phyloP scores from a whole-genome alignment of 2,797 vertebrate genomes.

The Phylloscopus collybita region DNA sequence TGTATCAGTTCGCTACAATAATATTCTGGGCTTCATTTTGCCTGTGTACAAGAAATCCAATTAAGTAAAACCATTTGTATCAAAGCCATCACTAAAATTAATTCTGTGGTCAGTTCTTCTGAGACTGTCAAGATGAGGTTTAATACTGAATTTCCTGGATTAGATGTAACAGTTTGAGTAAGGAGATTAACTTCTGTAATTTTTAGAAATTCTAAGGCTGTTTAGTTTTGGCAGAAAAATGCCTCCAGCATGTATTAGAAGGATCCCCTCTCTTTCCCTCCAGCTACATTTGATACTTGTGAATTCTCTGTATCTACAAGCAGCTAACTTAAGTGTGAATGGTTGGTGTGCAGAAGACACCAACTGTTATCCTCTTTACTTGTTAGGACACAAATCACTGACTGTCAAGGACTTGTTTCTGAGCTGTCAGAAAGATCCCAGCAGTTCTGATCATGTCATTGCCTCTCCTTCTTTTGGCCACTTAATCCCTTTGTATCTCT shows the following conservation, averaged over 20 bases:
- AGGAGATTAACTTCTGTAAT: not conserved
- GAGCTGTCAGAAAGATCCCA: not conserved
- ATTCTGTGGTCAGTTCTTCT: not conserved
- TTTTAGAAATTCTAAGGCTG: not conserved
- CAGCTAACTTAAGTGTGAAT: not conserved
- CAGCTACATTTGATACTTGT: not conserved
- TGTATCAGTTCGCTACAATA: not conserved
- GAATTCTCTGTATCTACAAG: not conserved
- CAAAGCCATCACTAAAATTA: slow-evolving; percentile 11
- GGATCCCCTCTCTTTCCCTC: not conserved
- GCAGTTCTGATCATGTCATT: not conserved
- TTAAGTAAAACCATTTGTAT: slow-evolving; percentile 8
- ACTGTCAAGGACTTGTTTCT: not conserved
- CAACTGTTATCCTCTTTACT: not conserved
- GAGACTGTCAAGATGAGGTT: not conserved
- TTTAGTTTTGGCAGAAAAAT: not conserved
- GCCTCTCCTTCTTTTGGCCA: not conserved
- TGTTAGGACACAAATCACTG: not conserved
- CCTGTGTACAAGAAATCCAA: not conserved
- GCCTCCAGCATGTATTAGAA: not conserved
- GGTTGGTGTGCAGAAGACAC: not conserved
- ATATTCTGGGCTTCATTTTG: not conserved
- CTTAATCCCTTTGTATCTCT: not conserved
- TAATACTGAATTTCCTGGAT: slow-evolving; percentile 6
- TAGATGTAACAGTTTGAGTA: not conserved